Conservation (phyloP, 2,797 vertebrate species). For the Dendrocincla fuliginosa region DNA sequence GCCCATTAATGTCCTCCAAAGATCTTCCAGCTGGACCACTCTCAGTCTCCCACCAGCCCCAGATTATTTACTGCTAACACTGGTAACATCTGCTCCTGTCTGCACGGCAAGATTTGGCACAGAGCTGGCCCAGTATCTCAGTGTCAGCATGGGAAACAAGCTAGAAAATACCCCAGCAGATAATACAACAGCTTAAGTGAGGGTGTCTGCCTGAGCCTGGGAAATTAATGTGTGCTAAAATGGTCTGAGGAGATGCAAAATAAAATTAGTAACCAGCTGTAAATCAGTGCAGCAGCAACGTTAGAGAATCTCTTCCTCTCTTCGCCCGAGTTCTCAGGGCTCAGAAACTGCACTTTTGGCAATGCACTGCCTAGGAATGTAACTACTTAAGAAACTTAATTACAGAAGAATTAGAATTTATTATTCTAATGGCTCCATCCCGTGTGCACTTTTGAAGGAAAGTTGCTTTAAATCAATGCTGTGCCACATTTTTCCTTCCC, state of each 20-base stretch:
- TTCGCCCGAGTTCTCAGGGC: fast-evolving
- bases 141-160: background rate
- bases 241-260: background rate
- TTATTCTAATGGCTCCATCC: background rate
- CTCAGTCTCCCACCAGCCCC: background rate
- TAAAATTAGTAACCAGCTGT: background rate
- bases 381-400: background rate
- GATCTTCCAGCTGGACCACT: background rate
- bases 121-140: background rate
- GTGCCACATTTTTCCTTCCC: background rate
- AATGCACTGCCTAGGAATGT: fast-evolving
- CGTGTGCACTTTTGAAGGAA: background rate
- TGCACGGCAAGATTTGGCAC: background rate
- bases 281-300: background rate
- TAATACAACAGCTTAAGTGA: background rate
- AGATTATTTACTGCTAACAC: background rate
- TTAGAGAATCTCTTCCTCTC: background rate
- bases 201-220: background rate
- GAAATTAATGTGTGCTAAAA: background rate
- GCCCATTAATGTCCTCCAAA: background rate
- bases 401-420: background rate
- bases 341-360: background rate
- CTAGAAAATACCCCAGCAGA: background rate
- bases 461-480: background rate
- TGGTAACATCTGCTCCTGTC: background rate